Base-by-base conservation (phyloP, 2,888 invertebrate genomes). In the Automeris io region DNA sequence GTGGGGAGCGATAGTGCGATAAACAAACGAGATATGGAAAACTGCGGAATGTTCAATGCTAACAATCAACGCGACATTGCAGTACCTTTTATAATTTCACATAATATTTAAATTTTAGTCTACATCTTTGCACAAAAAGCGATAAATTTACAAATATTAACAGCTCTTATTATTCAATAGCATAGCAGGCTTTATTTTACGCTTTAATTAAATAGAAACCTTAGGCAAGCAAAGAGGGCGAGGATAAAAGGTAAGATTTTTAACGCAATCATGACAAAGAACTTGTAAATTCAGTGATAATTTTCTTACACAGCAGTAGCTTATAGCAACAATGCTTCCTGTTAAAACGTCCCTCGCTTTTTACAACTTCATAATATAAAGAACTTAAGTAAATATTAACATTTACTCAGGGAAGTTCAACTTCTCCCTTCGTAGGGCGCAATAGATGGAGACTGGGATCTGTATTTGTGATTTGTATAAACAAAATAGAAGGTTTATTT, bases 21-120 rank as follows among this genome's bases (percentile, higher is more conserved):
- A 54, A 48, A 40, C 33, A 45, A 40, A 33, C 44, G 25, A 70
- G 79, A 82, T 82, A 83, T 78, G 78, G 76, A 79, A 75, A 76
- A 63, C 68, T 61, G 59, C 57, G 61, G 63, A 61, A 63, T 69
- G 65, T 62, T 63, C 59, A 57, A 53, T 57, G 24, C 47, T 33
- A 39, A 9, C 34, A 35, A 11, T 12, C 33, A 26, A 36, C 7
- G 35, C 31, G 31, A 32, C 18, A 40, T 22, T 29, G 19, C 16
- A 32, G n/a, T 13, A 18, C 19, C 22, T 19, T 9, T n/a, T 11
- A 8, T 8, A 23, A 13, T 32, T 19, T 32, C 12, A 32, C 32
- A 23, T 16, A 12, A 12, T 12, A 19, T 26, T 22, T 37, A 23
- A 5, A 23, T 12, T 16, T n/a, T 31, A 23, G 11, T 36, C 21